Percentiles rank a stretch among this genome's conserved stretches.
These are phyloP conservation scores for Petrocephalus microphthalmus DNA, from an alignment of 2,113 vertebrate genomes.

Conservation along the genomic window DNA sequence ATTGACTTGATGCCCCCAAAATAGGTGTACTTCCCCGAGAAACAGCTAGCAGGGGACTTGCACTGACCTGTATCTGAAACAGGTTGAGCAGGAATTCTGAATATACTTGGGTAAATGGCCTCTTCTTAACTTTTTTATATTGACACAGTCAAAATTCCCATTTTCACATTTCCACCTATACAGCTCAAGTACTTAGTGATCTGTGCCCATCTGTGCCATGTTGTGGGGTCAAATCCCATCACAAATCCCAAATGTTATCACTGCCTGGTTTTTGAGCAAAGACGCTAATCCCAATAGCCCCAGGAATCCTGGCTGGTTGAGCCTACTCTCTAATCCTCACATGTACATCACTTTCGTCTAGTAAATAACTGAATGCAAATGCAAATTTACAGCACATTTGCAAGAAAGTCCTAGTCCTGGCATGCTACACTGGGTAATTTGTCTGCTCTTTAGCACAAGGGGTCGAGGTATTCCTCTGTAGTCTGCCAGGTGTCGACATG, in stretches of 20 bases:
- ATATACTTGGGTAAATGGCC: not conserved
- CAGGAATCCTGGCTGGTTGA: not conserved
- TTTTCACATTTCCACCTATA: not conserved
- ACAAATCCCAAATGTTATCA: not conserved
- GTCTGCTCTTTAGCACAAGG: not conserved
- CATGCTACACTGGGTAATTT: not conserved
- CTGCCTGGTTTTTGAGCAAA: not conserved
- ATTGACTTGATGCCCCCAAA: not conserved
- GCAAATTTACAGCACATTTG: not conserved
- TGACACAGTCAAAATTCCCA: not conserved
- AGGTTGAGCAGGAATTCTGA: not conserved
- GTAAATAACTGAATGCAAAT: not conserved
- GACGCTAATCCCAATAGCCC: not conserved
- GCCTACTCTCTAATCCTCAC: not conserved
- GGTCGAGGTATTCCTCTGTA: not conserved
- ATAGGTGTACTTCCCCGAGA: not conserved
- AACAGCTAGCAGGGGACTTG: not conserved
- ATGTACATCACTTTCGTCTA: not conserved
- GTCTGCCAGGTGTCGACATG: slow-evolving; percentile 37
- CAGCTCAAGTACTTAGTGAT: not conserved
- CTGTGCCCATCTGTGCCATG: not conserved
- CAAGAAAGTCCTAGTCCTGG: not conserved
- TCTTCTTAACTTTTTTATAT: not conserved
- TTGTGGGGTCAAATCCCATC: not conserved
- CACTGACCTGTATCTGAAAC: not conserved